Conservation (phyloP, 2,797 vertebrate species). For the Gorsachius magnificus region DNA sequence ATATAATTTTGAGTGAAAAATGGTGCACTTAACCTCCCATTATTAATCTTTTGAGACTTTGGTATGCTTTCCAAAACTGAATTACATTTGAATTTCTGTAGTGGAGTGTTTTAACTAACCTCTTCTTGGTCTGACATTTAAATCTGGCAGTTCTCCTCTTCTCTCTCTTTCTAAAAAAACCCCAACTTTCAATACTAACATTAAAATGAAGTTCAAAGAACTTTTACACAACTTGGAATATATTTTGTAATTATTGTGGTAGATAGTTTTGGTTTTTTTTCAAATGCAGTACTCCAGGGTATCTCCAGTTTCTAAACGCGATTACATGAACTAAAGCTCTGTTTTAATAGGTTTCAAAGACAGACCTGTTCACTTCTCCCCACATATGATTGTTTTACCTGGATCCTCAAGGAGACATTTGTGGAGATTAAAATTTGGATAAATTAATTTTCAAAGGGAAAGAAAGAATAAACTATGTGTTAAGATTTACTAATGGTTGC, state of each 20-base stretch:
- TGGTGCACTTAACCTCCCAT: background rate
- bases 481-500: background rate
- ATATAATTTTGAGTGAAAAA: background rate
- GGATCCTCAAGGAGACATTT: background rate
- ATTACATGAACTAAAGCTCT: background rate
- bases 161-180: background rate
- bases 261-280: background rate
- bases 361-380: background rate
- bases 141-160: background rate
- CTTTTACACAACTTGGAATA: background rate
- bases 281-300: background rate
- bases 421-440: background rate
- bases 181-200: background rate
- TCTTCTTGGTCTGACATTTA: background rate
- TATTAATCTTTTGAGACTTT: conserved; percentile 8
- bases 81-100: background rate
- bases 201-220: background rate
- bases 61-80: conserved; percentile 5
- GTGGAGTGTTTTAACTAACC: background rate
- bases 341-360: background rate
- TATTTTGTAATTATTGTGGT: background rate
- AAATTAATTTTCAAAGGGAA: background rate
- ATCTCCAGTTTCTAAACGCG: background rate
- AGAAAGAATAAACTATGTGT: background rate
- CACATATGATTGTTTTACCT: background rate